These are phyloP conservation scores for Gasterosteus aculeatus DNA, from an alignment of 2,113 vertebrate species.

Conservation along the genomic window DNA sequence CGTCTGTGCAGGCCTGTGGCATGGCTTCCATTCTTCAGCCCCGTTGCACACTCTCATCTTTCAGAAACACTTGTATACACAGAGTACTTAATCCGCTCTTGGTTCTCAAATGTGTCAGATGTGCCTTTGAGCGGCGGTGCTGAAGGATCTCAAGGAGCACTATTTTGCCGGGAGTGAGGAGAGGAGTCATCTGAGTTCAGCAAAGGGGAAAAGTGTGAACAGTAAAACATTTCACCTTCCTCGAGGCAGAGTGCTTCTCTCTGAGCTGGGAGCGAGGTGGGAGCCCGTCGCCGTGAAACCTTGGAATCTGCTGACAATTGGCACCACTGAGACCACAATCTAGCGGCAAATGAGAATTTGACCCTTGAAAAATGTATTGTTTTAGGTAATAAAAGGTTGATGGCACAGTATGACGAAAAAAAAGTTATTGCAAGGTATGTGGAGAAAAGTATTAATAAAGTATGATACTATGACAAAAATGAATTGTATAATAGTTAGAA, in stretches of 20 bases:
- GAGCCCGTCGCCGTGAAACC: neutral
- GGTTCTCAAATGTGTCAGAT: conserved; percentile 67
- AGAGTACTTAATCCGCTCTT: conserved; percentile 54
- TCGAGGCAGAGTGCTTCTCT: conserved; percentile 43
- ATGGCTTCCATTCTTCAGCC: conserved; percentile 40
- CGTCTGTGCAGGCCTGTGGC: conserved; percentile 43
- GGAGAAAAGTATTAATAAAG: no score
- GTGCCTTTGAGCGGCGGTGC: conserved; percentile 62
- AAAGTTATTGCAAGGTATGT: no score
- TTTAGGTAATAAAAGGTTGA: neutral
- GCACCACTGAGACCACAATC: conserved; percentile 16
- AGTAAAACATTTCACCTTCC: conserved; percentile 72
- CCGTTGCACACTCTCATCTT: conserved; percentile 38
- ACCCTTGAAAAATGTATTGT: conserved; percentile 3
- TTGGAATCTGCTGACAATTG: conserved; percentile 12
- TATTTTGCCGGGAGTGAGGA: conserved; percentile 72
- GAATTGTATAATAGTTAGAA: no score
- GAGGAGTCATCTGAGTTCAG: conserved; percentile 68
- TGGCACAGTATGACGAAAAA: no score
- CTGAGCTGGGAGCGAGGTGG: conserved; percentile 26
- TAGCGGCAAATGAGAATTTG: conserved; percentile 25
- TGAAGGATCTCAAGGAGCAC: conserved; percentile 74
- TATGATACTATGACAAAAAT: no score
- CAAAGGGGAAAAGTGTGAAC: conserved; percentile 64
- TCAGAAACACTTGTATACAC: conserved; percentile 58